Conservation (phyloP, 2,888 invertebrate genomes). For the Lasioglossum malachurum region DNA sequence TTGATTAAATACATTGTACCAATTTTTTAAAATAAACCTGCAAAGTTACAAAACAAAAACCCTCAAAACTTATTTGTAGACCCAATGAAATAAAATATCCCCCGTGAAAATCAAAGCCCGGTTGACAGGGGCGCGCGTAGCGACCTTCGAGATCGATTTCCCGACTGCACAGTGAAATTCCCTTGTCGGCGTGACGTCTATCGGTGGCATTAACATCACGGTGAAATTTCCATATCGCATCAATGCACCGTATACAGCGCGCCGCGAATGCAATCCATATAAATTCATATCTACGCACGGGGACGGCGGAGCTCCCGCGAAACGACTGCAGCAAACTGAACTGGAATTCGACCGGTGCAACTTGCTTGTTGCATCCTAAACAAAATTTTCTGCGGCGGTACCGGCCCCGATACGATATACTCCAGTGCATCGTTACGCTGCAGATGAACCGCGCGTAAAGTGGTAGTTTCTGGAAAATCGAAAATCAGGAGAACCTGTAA, state of each 20-base stretch:
- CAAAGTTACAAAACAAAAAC: too few species aligned
- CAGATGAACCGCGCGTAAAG: background rate
- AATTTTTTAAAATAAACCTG: too few species aligned
- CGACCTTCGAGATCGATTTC: slow-evolving; percentile 36
- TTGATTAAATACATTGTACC: too few species aligned
- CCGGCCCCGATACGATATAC: background rate
- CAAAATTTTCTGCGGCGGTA: background rate
- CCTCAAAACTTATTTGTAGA: too few species aligned
- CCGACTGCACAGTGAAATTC: slow-evolving; percentile 32
- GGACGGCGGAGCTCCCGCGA: background rate
- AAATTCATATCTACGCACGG: slow-evolving; percentile 9
- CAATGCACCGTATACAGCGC: slow-evolving; percentile 5
- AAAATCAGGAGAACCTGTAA: background rate
- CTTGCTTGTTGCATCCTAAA: background rate
- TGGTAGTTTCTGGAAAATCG: background rate
- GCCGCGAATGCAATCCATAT: slow-evolving; percentile 13
- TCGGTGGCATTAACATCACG: slow-evolving; percentile 43
- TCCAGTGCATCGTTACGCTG: background rate
- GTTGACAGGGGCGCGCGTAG: slow-evolving; percentile 9
- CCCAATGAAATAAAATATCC: background rate
- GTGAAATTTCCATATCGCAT: slow-evolving; percentile 48
- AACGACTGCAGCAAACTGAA: background rate
- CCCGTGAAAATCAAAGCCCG: background rate
- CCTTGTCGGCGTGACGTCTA: slow-evolving; percentile 42
- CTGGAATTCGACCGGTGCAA: background rate